Evolutionary conservation across 1,140 invertebrate species (phyloP).

Genomic region (Adelges cooleyi): DNA sequence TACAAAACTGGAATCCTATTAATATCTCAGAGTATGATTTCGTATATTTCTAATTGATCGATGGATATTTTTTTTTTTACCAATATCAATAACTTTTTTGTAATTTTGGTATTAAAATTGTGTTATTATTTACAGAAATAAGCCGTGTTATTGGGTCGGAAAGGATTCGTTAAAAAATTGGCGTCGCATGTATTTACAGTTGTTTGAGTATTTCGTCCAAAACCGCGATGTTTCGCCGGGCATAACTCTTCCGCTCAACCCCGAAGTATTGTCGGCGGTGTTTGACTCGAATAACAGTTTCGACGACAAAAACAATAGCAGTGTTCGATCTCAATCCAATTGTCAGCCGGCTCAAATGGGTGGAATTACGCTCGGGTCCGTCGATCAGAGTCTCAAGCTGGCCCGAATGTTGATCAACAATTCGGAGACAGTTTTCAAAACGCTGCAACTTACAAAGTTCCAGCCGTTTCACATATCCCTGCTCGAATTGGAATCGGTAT

Average conservation of each 20-base stretch:
- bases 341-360: background rate
- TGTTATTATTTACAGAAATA: conserved; percentile 31
- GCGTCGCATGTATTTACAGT: conserved; percentile 28
- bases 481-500: background rate
- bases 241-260: background rate
- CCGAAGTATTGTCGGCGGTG: background rate
- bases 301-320: background rate
- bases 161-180: conserved; percentile 34
- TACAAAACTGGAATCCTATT: conserved; percentile 29
- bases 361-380: background rate
- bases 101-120: too few species aligned
- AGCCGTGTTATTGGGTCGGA: conserved; percentile 33
- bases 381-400: background rate
- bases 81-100: background rate
- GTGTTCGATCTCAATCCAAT: background rate
- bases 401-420: background rate
- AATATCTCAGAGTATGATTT: conserved; percentile 31
- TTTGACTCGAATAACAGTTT: background rate
- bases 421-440: conserved; percentile 4
- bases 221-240: background rate
- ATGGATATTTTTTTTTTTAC: background rate
- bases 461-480: background rate
- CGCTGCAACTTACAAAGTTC: background rate
- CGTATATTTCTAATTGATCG: too few species aligned
- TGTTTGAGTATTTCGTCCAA: conserved; percentile 16